Conservation (phyloP, 1,140 invertebrate genomes). For the Lerema accius region DNA sequence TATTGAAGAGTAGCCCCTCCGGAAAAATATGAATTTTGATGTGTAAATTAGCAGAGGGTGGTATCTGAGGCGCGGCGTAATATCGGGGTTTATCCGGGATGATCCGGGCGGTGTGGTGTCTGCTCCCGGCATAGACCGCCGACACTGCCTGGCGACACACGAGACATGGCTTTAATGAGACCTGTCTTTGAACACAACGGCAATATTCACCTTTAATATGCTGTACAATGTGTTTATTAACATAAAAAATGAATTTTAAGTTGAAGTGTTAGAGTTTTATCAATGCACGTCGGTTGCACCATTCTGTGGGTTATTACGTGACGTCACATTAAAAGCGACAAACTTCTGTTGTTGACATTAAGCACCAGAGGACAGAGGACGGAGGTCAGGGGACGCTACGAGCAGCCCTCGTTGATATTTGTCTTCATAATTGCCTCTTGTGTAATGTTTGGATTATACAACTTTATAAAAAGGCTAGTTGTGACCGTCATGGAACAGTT, state of each 20-base stretch:
- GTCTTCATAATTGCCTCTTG: slow-evolving; percentile 8
- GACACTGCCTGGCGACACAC: no score
- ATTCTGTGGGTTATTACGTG: slow-evolving; percentile 19
- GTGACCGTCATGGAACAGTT: no score
- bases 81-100: slow-evolving; percentile 22
- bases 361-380: not conserved
- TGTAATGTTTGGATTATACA: slow-evolving; percentile 11
- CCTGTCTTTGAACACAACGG: no score
- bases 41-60: slow-evolving; percentile 13
- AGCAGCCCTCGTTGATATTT: slow-evolving; percentile 6
- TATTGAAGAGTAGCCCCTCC: slow-evolving; percentile 1
- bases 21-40: slow-evolving; percentile 20
- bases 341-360: slow-evolving; percentile 16
- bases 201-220: no score
- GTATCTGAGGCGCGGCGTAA: not conserved
- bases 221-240: no score
- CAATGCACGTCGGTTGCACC: no score
- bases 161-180: no score
- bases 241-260: no score
- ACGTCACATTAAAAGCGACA: slow-evolving; percentile 18
- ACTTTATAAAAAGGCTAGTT: slow-evolving; percentile 12
- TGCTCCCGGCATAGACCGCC: no score
- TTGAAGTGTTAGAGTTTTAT: no score
- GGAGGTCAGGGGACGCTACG: slow-evolving; percentile 11
- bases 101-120: slow-evolving; percentile 19